Evolutionary conservation across 2,113 vertebrate species (phyloP).

Genomic region (Vanacampus margaritifer): DNA sequence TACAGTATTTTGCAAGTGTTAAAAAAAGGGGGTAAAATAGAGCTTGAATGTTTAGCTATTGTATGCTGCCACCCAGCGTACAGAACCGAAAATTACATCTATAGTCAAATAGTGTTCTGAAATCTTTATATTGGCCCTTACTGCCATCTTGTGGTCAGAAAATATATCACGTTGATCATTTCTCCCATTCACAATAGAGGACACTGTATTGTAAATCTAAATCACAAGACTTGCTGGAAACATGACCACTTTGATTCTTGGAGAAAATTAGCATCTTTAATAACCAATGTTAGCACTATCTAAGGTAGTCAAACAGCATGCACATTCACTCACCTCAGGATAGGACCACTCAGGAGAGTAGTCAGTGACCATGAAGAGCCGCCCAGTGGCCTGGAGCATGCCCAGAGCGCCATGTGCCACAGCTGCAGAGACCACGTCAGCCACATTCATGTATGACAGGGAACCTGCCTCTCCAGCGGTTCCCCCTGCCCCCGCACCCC

Average conservation of each 20-base stretch:
- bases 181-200: background rate
- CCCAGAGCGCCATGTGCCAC: constrained; percentile 88
- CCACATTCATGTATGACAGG: constrained; percentile 96
- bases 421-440: constrained; percentile 92
- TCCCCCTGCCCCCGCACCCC: constrained; percentile 57
- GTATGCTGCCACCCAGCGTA: constrained; percentile 44
- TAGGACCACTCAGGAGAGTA: constrained; percentile 99
- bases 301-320: background rate
- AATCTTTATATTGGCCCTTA: constrained; percentile 12
- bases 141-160: constrained; percentile 48
- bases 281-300: background rate
- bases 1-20: background rate
- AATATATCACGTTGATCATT: background rate
- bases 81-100: constrained; percentile 26
- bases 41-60: background rate
- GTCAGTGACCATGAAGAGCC: constrained; percentile 98
- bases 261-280: no score
- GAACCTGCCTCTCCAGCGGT: constrained; percentile 79
- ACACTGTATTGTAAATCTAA: background rate
- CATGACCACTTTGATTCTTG: no score
- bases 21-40: no score
- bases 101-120: background rate
- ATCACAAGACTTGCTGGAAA: background rate
- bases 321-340: constrained; percentile 90
- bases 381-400: constrained; percentile 91